These are phyloP conservation scores for Phenganax subtilis DNA, from an alignment of 92 coral and sea anemone species.

Conservation along the genomic window DNA sequence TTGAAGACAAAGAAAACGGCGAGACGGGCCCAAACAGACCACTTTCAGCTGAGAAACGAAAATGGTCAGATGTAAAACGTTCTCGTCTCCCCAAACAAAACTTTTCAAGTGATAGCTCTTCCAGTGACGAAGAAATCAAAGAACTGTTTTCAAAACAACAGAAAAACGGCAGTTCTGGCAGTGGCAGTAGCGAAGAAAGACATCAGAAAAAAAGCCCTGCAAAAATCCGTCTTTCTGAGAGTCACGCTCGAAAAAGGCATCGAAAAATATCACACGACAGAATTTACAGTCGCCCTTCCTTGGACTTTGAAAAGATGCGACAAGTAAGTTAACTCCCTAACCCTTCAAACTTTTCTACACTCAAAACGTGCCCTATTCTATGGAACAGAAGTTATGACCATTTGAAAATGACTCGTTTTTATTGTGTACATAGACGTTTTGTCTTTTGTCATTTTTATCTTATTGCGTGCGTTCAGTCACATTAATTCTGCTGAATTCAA, in stretches of 20 bases:
- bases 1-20: conserved; percentile 49
- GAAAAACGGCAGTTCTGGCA: conserved; percentile 49
- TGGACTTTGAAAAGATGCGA: conserved; percentile 99
- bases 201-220: conserved; percentile 59
- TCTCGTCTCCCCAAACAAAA: conserved; percentile 53
- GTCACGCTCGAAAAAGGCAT: conserved; percentile 87
- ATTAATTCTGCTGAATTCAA: conserved; percentile 11
- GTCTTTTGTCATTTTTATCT: conserved; percentile 13
- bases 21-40: conserved; percentile 11
- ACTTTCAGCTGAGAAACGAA: conserved; percentile 77
- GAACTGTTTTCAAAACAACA: conserved; percentile 72
- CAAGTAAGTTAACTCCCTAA: conserved; percentile 54
- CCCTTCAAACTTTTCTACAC: neutral
- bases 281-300: conserved; percentile 61
- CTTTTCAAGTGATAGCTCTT: conserved; percentile 81
- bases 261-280: conserved; percentile 70
- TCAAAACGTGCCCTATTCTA: neutral
- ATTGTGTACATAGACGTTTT: conserved; percentile 39
- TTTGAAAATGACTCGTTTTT: conserved; percentile 80
- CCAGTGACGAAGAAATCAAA: conserved; percentile 95
- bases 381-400: conserved; percentile 8
- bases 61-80: conserved; percentile 85
- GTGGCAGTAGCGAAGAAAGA: conserved; percentile 22
- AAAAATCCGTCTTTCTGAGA: conserved; percentile 77
- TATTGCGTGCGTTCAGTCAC: neutral